Conservation (phyloP, 2,888 invertebrate species). For the Coenonympha glycerion region DNA sequence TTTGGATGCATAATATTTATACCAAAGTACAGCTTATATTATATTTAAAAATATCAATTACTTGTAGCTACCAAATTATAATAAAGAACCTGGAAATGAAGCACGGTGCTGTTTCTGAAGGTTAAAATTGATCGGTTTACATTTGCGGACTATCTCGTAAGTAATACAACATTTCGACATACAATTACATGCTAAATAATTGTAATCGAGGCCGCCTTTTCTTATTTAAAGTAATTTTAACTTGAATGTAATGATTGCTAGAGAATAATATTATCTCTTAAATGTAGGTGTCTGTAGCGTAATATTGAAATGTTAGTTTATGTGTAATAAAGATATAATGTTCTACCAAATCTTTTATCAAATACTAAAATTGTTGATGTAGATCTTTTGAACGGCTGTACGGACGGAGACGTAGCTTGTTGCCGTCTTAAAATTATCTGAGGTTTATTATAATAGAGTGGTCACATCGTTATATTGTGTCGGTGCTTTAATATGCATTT, state of each 20-base stretch:
- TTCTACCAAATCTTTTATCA: slow-evolving; percentile 64
- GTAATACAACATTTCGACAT: too few relatives aligned
- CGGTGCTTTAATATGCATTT: slow-evolving; percentile 58
- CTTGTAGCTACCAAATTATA: too few relatives aligned
- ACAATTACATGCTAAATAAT: slow-evolving; percentile 42
- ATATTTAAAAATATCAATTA: too few relatives aligned
- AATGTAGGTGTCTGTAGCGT: slow-evolving; percentile 52
- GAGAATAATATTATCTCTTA: slow-evolving; percentile 29
- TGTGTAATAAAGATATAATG: slow-evolving; percentile 34
- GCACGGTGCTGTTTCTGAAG: too few relatives aligned
- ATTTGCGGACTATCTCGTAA: too few relatives aligned
- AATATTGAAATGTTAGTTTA: slow-evolving; percentile 33
- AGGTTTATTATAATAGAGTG: not conserved
- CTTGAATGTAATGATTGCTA: slow-evolving; percentile 1
- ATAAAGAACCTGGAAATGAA: too few relatives aligned
- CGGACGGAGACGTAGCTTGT: slow-evolving; percentile 3
- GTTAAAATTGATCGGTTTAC: too few relatives aligned
- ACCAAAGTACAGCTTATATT: too few relatives aligned
- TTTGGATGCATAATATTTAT: too few relatives aligned
- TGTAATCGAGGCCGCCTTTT: slow-evolving; percentile 71
- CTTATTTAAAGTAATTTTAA: slow-evolving; percentile 52
- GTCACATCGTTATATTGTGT: slow-evolving; percentile 6
- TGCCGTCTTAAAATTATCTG: slow-evolving; percentile 1
- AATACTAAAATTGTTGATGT: slow-evolving; percentile 25
- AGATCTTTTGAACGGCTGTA: slow-evolving; percentile 3